Percentiles rank a stretch among this genome's conserved stretches.
phyloP scores from a whole-genome alignment of 1,140 invertebrate genomes.

The Plectrocnemia conspersa region DNA sequence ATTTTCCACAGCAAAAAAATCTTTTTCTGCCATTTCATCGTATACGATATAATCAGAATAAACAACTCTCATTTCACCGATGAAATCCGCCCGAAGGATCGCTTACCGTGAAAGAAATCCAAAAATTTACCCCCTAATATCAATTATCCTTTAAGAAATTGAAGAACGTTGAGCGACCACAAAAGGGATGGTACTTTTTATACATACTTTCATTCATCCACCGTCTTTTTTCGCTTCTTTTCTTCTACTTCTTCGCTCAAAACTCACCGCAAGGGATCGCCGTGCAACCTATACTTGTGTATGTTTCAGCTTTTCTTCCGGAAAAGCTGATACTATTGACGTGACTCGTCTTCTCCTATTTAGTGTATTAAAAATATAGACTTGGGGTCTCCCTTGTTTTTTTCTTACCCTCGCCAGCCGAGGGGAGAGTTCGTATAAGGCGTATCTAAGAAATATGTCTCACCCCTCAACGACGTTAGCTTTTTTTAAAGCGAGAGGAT shows the following conservation, averaged over 20 bases:
- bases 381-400: slow-evolving; percentile 4
- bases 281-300: slow-evolving; percentile 8
- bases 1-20: no score
- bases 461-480: no score
- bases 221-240: slow-evolving; percentile 5
- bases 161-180: slow-evolving; percentile 28
- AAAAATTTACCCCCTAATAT: slow-evolving; percentile 29
- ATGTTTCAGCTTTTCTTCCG: slow-evolving; percentile 17
- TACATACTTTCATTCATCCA: neutral
- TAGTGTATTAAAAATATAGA: slow-evolving; percentile 34
- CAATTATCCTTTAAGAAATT: slow-evolving; percentile 35
- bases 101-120: neutral
- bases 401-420: slow-evolving; percentile 4
- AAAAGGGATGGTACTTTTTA: neutral
- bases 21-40: no score
- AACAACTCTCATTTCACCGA: no score
- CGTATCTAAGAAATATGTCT: slow-evolving; percentile 7
- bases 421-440: slow-evolving; percentile 10
- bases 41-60: no score
- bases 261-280: slow-evolving; percentile 16
- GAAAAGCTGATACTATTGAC: slow-evolving; percentile 36
- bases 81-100: no score
- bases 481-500: no score
- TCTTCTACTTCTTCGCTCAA: slow-evolving; percentile 8
- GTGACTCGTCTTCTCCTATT: slow-evolving; percentile 32